Conservation (phyloP, 1,140 invertebrate genomes). For the Scaptomyza montana region DNA sequence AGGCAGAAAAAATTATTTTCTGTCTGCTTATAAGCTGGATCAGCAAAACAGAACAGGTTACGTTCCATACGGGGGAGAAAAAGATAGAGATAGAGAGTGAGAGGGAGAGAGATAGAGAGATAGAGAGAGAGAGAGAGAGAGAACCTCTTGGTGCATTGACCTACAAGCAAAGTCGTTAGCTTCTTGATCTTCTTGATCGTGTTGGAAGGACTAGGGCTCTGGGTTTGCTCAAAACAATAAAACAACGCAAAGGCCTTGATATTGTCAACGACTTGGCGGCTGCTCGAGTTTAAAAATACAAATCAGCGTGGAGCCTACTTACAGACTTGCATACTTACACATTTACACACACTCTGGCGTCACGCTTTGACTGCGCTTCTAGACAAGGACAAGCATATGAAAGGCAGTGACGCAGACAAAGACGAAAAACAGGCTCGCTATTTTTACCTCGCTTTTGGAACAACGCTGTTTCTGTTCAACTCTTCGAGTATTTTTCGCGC, state of each 20-base stretch:
- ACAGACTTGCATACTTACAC: not conserved
- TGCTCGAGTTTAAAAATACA: conserved; percentile 48
- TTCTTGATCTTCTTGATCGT: conserved; percentile 41
- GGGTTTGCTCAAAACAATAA: conserved; percentile 14
- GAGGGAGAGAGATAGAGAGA: not conserved
- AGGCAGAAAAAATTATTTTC: conserved; percentile 9
- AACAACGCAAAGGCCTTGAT: conserved; percentile 60
- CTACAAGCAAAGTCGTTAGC: conserved; percentile 73
- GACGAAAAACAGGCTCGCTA: conserved; percentile 36
- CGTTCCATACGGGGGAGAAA: not conserved
- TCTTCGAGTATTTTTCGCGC: conserved; percentile 59
- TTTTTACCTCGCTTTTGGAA: conserved; percentile 47
- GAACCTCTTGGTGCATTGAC: conserved; percentile 59
- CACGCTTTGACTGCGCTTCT: conserved; percentile 12
- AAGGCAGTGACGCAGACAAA: not conserved
- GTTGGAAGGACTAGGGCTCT: conserved; percentile 4
- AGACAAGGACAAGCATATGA: conserved; percentile 5
- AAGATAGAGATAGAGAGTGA: not conserved
- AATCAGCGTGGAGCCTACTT: conserved; percentile 25
- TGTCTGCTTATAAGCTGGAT: conserved; percentile 75
- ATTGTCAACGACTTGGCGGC: conserved; percentile 67
- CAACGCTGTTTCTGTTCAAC: conserved; percentile 42
- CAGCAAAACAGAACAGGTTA: conserved; percentile 65
- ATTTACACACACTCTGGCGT: conserved; percentile 6
- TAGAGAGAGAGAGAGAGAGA: not conserved